These are phyloP conservation scores for Drosophila parabipectinata DNA, from an alignment of 1,140 invertebrate genomes.

Conservation along the genomic window DNA sequence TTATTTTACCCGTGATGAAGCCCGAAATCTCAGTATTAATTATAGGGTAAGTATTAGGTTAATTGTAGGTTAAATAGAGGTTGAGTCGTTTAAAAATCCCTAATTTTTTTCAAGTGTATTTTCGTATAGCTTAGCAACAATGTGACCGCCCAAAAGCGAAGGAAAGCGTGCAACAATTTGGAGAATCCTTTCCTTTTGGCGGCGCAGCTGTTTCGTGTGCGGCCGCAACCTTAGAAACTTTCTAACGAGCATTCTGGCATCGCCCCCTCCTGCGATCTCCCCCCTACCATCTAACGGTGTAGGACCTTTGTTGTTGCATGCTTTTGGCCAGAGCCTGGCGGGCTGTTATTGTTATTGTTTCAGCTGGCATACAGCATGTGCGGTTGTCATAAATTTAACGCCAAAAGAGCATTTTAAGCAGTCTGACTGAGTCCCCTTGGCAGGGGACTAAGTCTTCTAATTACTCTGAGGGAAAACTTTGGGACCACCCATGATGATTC, in stretches of 20 bases:
- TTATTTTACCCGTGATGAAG: no score
- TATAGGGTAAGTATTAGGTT: no score
- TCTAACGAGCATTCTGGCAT: constrained; percentile 47
- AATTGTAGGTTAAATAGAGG: no score
- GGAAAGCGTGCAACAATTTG: constrained; percentile 66
- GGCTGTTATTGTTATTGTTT: constrained; percentile 50
- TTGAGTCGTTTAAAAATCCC: no score
- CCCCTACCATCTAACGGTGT: background rate
- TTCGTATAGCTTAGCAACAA: constrained; percentile 47
- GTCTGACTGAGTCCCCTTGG: constrained; percentile 36
- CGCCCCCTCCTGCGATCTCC: constrained; percentile 6
- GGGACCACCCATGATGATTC: constrained; percentile 22
- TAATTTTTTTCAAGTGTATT: background rate
- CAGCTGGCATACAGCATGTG: constrained; percentile 67
- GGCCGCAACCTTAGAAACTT: constrained; percentile 57
- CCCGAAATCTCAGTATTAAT: no score
- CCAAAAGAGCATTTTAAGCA: constrained; percentile 75
- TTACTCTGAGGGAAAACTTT: constrained; percentile 67
- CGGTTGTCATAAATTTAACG: constrained; percentile 79
- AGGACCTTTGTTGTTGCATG: constrained; percentile 19
- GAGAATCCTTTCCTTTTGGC: constrained; percentile 63
- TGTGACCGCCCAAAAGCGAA: constrained; percentile 55
- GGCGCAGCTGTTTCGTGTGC: constrained; percentile 68
- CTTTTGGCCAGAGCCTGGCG: constrained; percentile 26
- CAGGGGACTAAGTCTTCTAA: constrained; percentile 67